These are phyloP conservation scores for Panopea generosa DNA, from an alignment of 2,888 invertebrate genomes.

Conservation along the genomic window DNA sequence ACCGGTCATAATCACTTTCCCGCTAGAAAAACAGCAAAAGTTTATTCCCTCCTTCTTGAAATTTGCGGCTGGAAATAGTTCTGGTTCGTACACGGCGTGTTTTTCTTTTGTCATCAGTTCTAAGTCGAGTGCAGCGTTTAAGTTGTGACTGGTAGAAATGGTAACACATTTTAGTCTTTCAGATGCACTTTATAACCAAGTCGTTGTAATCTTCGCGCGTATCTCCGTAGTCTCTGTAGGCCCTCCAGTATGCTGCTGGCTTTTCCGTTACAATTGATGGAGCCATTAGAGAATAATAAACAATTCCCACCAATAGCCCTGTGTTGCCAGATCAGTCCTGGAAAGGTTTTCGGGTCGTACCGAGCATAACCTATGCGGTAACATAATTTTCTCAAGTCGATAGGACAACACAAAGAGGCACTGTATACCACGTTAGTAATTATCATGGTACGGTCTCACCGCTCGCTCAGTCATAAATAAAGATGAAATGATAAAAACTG, in stretches of 20 bases:
- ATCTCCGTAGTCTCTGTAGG: constrained; percentile 11
- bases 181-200: constrained; percentile 5
- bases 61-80: constrained; percentile 21
- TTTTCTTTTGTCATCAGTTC: neutral
- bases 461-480: neutral
- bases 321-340: constrained; percentile 39
- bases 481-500: too few species aligned
- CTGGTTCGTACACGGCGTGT: constrained; percentile 23
- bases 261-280: constrained; percentile 30
- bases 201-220: constrained; percentile 24
- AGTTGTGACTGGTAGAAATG: constrained; percentile 17
- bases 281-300: constrained; percentile 34
- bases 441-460: constrained; percentile 16
- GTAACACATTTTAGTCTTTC: constrained; percentile 7
- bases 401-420: constrained; percentile 7
- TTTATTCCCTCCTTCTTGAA: neutral
- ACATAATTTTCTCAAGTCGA: constrained; percentile 21
- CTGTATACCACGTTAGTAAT: constrained; percentile 32
- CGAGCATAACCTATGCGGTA: constrained; percentile 10
- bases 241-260: constrained; percentile 13
- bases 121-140: constrained; percentile 7
- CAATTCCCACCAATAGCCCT: constrained; percentile 34
- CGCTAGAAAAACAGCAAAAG: constrained; percentile 25
- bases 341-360: constrained; percentile 20
- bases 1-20: constrained; percentile 36